These are phyloP conservation scores for Fragum sueziense DNA, from an alignment of 2,888 invertebrate genomes.

Conservation along the genomic window DNA sequence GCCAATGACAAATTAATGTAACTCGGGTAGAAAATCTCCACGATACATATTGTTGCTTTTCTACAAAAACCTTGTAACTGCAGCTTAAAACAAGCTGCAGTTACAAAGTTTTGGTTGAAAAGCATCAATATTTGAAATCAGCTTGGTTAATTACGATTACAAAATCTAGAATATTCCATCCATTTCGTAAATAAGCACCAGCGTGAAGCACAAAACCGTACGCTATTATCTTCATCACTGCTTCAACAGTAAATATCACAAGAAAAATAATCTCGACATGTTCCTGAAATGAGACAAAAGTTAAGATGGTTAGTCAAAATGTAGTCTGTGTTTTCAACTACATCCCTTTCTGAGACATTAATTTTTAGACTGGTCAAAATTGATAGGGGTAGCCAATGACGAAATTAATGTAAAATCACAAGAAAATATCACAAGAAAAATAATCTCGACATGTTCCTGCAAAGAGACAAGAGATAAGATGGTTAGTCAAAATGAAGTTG, in stretches of 20 bases:
- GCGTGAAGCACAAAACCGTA: conserved; percentile 98
- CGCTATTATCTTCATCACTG: conserved; percentile 99
- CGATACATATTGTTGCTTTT: too few species aligned
- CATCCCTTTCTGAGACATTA: not conserved
- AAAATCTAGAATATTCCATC: conserved; percentile 94
- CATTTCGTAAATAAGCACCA: conserved; percentile 98
- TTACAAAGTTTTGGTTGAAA: too few species aligned
- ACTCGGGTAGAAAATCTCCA: too few species aligned
- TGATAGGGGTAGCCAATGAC: too few species aligned
- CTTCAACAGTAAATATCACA: conserved; percentile 99
- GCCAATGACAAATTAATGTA: not conserved
- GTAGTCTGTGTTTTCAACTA: too few species aligned
- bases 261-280: conserved; percentile 99
- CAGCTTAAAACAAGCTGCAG: too few species aligned
- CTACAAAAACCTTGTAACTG: too few species aligned
- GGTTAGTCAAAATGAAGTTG: not conserved
- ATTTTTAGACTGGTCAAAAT: not conserved
- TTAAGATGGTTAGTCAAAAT: not conserved
- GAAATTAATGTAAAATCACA: too few species aligned
- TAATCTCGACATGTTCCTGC: conserved; percentile 99
- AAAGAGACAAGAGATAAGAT: conserved; percentile 59
- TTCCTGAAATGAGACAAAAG: conserved; percentile 87
- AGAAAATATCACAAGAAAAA: conserved; percentile 99
- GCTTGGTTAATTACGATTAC: conserved; percentile 99
- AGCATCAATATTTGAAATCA: too few species aligned